Evolutionary conservation across 2,113 vertebrate genomes (phyloP).

Genomic region (Seriola quinqueradiata): DNA sequence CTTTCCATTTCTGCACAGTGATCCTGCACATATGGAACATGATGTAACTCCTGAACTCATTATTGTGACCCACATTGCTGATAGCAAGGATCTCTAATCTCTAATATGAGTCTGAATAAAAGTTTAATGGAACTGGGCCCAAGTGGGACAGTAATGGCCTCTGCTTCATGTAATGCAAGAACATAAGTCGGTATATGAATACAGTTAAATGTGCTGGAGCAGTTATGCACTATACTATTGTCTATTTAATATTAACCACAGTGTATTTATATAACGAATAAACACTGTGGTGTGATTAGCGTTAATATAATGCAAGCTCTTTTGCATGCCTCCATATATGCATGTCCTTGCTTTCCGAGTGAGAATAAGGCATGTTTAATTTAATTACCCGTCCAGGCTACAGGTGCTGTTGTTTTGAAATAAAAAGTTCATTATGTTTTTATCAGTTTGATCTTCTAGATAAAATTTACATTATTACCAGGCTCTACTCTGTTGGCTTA

Average conservation of each 20-base stretch:
- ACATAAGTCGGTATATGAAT: not conserved
- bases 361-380: not conserved
- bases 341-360: not conserved
- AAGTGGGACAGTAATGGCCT: not conserved
- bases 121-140: constrained; percentile 50
- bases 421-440: not conserved
- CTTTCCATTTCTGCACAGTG: constrained; percentile 6
- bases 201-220: not conserved
- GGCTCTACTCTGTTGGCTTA: not conserved
- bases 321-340: not conserved
- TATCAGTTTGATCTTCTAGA: not conserved
- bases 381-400: not conserved
- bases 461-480: not conserved
- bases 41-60: constrained; percentile 67
- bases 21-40: constrained; percentile 66
- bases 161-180: not conserved
- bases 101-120: constrained; percentile 53
- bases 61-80: constrained; percentile 71
- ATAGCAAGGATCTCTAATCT: constrained; percentile 68
- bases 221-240: not conserved
- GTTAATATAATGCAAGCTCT: not conserved
- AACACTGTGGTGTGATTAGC: not conserved
- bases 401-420: not conserved
- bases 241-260: not conserved
- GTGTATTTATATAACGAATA: not conserved